These are phyloP conservation scores for Myzus persicae DNA, from an alignment of 1,140 invertebrate genomes.

Conservation along the genomic window DNA sequence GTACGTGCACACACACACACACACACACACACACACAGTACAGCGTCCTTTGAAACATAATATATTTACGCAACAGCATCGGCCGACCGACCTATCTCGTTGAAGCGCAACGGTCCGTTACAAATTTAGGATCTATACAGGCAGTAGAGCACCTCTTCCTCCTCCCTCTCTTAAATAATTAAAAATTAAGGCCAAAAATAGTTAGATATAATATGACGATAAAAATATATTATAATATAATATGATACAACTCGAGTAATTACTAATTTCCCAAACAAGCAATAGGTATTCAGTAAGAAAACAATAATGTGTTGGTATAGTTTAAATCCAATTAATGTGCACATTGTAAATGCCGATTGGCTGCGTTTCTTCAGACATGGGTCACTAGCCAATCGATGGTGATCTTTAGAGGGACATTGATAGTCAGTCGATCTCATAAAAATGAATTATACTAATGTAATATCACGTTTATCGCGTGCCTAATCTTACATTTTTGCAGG, in stretches of 20 bases:
- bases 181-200: not conserved
- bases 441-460: too few relatives aligned
- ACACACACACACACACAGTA: not conserved
- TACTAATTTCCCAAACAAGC: not conserved
- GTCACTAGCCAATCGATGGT: too few relatives aligned
- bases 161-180: not conserved
- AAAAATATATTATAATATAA: too few relatives aligned
- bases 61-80: not conserved
- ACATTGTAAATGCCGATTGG: too few relatives aligned
- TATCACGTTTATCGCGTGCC: too few relatives aligned
- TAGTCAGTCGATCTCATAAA: too few relatives aligned
- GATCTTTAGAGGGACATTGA: too few relatives aligned
- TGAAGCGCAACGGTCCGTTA: slow-evolving; percentile 9
- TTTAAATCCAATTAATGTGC: not conserved
- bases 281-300: not conserved
- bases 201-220: too few relatives aligned
- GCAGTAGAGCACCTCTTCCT: not conserved
- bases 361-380: too few relatives aligned
- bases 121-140: not conserved
- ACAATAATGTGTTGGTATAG: not conserved
- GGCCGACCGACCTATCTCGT: not conserved
- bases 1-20: not conserved
- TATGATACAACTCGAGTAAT: not conserved
- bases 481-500: too few relatives aligned
- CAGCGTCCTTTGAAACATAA: not conserved